Percentiles rank a stretch among this genome's conserved stretches.
Evolutionary conservation across 1,140 invertebrate genomes (phyloP).

Genomic region (Habropoda laboriosa): DNA sequence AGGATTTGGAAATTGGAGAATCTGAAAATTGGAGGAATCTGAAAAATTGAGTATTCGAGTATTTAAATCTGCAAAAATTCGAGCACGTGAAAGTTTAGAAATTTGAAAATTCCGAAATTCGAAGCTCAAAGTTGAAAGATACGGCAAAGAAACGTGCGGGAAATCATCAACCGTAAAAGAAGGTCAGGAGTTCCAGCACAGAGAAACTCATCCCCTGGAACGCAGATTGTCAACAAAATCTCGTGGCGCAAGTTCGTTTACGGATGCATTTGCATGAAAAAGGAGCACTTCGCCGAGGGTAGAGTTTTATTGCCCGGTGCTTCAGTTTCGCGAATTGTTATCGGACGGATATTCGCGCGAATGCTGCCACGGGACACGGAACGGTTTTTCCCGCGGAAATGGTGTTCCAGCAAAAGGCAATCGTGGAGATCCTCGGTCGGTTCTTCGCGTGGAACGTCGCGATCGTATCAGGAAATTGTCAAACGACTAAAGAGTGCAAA

Average conservation of each 20-base stretch:
- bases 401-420: conserved; percentile 24
- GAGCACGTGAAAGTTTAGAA: no score
- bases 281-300: neutral
- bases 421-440: conserved; percentile 12
- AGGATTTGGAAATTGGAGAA: no score
- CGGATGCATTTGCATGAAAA: neutral
- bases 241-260: neutral
- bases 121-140: no score
- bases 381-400: neutral
- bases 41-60: no score
- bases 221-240: neutral
- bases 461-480: conserved; percentile 56
- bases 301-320: neutral
- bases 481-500: conserved; percentile 52
- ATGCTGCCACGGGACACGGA: neutral
- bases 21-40: no score
- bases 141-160: no score
- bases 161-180: no score
- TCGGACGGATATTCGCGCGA: neutral
- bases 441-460: conserved; percentile 6
- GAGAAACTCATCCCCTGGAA: neutral
- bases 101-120: no score
- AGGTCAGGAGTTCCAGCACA: no score
- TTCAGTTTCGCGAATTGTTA: conserved; percentile 1
- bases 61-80: no score